Evolutionary conservation across 2,113 vertebrate genomes (phyloP), one percentile per base, ranked within the genome.

Genomic region (Hypocryptadius cinnamomeus): DNA sequence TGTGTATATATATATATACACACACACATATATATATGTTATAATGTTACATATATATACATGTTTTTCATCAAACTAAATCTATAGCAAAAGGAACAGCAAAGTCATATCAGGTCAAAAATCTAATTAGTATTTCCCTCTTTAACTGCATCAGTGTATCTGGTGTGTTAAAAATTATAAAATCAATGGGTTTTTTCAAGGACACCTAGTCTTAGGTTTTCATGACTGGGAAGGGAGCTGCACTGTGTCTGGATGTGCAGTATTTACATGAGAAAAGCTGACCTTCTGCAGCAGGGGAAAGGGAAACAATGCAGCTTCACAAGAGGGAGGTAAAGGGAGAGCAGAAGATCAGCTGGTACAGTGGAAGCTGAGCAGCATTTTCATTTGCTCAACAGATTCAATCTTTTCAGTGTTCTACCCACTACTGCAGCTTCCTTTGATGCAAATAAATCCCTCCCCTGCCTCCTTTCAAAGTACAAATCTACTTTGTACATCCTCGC

Each of bases 391-490:
- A 86, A 92, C 94, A 93, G 85, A 94, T 95, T 92, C 89, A 87
- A 2, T 84, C 85, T 87, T 96, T 95, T 96, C 85, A 84, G 51
- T 83, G 88, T 93, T 94, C 92, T 93, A 69, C 85, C 78, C 79
- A 63, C 91, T 92, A 8, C 56, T 94, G 92, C 91, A 93, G 93
- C 94, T 92, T 79, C 86, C 85, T 95, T 91, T 93, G 87, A 94
- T 93, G 77, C 80, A 90, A 95, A 86, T 54, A 94, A 97, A 96
- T 96, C 95, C 93, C 66, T 93, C 50, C 82, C 80, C 82, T 92
- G 87, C 83, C 85, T 89, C 79, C 79, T 84, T 95, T 91, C 91
- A 88, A 89, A 89, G 47, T 77, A 82, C 85, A 94, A 89, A 96
- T 95, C 92, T 94, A 92, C 91, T 93, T 93, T 91, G 72, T 95